Evolutionary conservation across 2,888 invertebrate genomes (phyloP).

Genomic region (Dione vanillae): DNA sequence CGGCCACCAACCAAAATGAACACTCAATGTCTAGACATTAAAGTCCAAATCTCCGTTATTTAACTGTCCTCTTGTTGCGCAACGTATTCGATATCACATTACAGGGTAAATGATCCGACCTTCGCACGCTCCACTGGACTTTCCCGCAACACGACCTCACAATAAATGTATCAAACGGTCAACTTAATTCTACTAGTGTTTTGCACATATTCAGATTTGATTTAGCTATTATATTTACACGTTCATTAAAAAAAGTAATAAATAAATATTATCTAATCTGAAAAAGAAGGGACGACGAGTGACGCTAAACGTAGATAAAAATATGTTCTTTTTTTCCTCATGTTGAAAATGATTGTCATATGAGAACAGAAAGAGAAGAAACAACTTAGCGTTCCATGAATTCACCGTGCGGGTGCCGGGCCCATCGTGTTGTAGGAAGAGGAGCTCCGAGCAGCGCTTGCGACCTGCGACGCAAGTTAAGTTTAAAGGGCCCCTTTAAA

Average conservation of each 20-base stretch:
- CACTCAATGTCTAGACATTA: constrained; percentile 51
- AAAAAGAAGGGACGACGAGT: constrained; percentile 20
- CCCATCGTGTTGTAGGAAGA: no score
- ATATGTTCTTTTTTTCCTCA: no score
- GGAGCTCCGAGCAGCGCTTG: no score
- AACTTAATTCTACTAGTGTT: constrained; percentile 36
- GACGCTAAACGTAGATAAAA: no score
- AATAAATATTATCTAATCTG: constrained; percentile 22
- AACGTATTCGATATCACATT: constrained; percentile 72
- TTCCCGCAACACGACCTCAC: constrained; percentile 50
- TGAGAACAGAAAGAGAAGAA: no score
- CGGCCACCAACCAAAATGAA: constrained; percentile 52
- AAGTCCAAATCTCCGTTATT: constrained; percentile 58
- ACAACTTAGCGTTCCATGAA: no score
- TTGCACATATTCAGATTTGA: background rate
- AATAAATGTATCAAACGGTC: constrained; percentile 45
- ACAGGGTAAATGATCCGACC: constrained; percentile 75
- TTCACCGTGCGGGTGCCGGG: no score
- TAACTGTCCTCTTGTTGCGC: constrained; percentile 65
- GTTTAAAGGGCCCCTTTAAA: no score
- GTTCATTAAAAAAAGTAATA: constrained; percentile 14
- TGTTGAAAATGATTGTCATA: no score
- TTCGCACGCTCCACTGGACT: constrained; percentile 66
- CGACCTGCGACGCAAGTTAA: no score
- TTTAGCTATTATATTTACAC: background rate